phyloP scores from a whole-genome alignment of 92 coral and sea anemone species.

The Siderastrea siderea region DNA sequence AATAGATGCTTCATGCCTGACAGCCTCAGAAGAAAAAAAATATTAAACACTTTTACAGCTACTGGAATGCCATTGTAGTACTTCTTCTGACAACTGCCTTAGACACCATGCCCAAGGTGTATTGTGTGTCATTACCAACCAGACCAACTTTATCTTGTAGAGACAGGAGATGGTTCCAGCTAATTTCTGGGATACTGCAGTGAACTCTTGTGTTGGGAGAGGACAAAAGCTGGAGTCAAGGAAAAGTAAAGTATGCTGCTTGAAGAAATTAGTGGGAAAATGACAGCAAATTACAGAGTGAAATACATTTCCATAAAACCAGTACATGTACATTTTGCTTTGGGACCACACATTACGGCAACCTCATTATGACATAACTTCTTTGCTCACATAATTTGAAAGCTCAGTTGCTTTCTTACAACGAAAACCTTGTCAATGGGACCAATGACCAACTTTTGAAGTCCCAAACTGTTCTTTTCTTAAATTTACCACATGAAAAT shows the following conservation, averaged over 20 bases:
- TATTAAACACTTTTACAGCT: conserved; percentile 37
- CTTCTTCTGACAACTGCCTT: conserved; percentile 44
- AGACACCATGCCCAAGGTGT: conserved; percentile 26
- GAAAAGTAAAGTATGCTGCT: background rate
- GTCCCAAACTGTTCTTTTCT: no score
- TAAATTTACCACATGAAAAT: no score
- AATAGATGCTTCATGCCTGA: conserved; percentile 22
- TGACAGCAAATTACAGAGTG: no score
- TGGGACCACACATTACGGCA: no score
- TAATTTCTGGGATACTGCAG: background rate
- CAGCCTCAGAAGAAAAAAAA: conserved; percentile 43
- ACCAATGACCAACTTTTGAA: no score
- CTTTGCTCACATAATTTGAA: no score
- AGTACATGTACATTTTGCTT: no score
- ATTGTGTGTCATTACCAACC: background rate
- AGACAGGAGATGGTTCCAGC: background rate
- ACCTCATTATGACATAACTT: no score
- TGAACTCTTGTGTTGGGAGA: background rate
- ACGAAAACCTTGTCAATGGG: no score
- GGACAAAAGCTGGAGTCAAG: conserved; percentile 8
- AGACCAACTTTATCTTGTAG: conserved; percentile 10
- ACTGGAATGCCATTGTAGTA: conserved; percentile 55
- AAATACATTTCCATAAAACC: no score
- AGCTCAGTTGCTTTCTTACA: no score
- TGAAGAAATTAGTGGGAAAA: no score